Base-by-base conservation (phyloP, 1,140 invertebrate species). In the Drosophila serrata region DNA sequence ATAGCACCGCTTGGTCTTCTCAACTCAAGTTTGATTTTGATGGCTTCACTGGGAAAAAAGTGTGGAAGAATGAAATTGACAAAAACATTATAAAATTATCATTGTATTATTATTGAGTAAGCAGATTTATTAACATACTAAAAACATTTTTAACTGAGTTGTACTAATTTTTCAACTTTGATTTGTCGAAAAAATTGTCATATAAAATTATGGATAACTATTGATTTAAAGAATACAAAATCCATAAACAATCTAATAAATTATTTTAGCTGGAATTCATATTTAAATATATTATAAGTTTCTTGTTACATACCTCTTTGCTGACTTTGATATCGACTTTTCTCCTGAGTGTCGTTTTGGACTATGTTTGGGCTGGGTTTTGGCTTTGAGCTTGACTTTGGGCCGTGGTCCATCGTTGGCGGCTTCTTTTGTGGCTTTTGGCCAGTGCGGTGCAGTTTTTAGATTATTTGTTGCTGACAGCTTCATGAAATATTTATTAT, bases 401-500 rank as follows among this genome's bases (percentile, higher is more conserved):
- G 67, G 67, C 69, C 69, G 31, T 70, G 67, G 68, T 49, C 51
- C 68, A 72, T 70, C 53, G 65, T 27, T 74, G 80, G 80, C 85
- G 80, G 76, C 85, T 88, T 72, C 81, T 73, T 90, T 88, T 88
- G 80, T 88, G 84, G 79, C 74, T 87, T 73, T 81, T 81, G 81
- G 82, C 62, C 78, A 86, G 81, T 62, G 59, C 82, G 56, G 69
- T 51, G 65, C 82, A 86, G 84, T 88, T 86, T 77, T 86, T 88
- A 90, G 85, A 88, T 90, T 90, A 90, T 90, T 90, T 90, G 85
- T 90, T 90, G 86, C 85, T 90, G 85, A 90, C 85, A 90, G 85
- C 85, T 90, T 90, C 85, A 90, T 90, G 85, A 90, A 90, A 90
- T 90, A 90, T 90, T 90, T 90, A 90, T 90, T 90, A 88, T 88